Conservation (phyloP, 2,797 vertebrate genomes). For the Brachyrhaphis roseni region DNA sequence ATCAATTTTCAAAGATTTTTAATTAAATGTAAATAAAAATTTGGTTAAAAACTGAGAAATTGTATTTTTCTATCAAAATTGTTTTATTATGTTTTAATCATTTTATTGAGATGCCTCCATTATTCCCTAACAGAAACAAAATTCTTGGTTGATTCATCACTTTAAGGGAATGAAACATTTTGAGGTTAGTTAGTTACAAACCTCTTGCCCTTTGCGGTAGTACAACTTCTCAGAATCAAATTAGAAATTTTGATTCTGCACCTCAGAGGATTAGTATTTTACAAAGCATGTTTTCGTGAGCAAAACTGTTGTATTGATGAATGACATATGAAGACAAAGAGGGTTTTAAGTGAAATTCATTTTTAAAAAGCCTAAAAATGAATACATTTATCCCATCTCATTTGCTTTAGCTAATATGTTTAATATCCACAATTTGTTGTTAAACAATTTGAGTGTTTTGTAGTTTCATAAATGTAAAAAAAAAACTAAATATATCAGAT, state of each 20-base stretch:
- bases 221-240: not conserved
- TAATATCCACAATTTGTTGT: not conserved
- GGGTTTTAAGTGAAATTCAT: not conserved
- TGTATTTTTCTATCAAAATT: not conserved
- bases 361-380: not conserved
- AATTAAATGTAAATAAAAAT: too few species aligned
- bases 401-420: not conserved
- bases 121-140: not conserved
- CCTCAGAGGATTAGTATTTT: not conserved
- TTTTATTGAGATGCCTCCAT: not conserved
- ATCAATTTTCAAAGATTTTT: not conserved
- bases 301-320: not conserved
- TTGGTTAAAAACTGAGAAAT: not conserved
- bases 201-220: not conserved
- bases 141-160: not conserved
- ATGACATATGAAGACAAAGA: not conserved
- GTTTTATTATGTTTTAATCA: not conserved
- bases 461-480: not conserved
- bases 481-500: not conserved
- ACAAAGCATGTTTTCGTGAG: not conserved
- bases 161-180: not conserved
- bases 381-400: not conserved
- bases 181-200: not conserved
- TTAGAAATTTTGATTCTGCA: not conserved
- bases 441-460: not conserved